These are phyloP conservation scores for Cephus cinctus DNA, from an alignment of 1,140 invertebrate species.

Conservation along the genomic window DNA sequence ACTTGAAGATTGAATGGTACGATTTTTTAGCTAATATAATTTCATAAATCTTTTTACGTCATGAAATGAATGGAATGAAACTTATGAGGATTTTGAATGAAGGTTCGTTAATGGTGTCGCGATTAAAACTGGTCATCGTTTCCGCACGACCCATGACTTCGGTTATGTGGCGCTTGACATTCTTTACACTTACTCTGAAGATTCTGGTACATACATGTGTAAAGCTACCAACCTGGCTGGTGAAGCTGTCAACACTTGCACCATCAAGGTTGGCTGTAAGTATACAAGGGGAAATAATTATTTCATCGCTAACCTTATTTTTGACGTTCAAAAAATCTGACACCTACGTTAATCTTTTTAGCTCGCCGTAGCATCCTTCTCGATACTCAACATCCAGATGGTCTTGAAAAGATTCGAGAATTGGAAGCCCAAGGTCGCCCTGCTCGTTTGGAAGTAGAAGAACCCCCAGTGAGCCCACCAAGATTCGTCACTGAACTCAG, in stretches of 20 bases:
- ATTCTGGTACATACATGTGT: constrained; percentile 93
- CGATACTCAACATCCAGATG: constrained; percentile 91
- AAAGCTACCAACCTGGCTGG: constrained; percentile 89
- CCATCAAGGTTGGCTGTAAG: constrained; percentile 76
- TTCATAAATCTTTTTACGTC: not conserved
- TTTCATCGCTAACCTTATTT: too few species aligned
- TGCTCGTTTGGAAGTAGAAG: constrained; percentile 76
- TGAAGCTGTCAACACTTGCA: constrained; percentile 89
- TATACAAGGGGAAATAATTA: constrained; percentile 16
- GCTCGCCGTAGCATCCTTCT: constrained; percentile 80
- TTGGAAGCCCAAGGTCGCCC: constrained; percentile 81
- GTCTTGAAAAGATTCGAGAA: constrained; percentile 87
- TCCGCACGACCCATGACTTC: constrained; percentile 91
- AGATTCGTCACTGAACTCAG: constrained; percentile 77
- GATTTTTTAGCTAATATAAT: constrained; percentile 23
- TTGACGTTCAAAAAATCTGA: constrained; percentile 6
- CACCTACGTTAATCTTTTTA: constrained; percentile 42
- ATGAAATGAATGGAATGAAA: too few species aligned
- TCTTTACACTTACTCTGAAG: constrained; percentile 89
- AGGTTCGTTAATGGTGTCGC: constrained; percentile 53
- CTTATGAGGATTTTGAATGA: too few species aligned
- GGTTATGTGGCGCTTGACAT: constrained; percentile 95
- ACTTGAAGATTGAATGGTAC: constrained; percentile 95
- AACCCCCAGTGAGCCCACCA: constrained; percentile 75
- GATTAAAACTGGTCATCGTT: constrained; percentile 72